Evolutionary conservation across 2,113 vertebrate species (phyloP).

Genomic region (Jacana jacana): DNA sequence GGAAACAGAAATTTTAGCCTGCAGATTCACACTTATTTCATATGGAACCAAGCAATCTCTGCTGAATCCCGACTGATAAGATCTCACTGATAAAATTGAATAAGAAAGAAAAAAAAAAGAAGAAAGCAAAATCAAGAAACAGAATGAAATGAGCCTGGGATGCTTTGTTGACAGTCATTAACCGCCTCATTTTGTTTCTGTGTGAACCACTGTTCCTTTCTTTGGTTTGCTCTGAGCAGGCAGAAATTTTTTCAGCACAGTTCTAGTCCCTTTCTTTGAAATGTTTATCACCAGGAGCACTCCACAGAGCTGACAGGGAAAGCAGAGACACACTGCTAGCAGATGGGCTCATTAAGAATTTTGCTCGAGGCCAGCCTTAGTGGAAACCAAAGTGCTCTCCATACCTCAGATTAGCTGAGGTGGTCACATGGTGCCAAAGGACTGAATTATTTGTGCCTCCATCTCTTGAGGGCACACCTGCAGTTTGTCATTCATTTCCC

Average conservation of each 20-base stretch:
- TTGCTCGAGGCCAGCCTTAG: not conserved
- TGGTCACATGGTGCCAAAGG: not conserved
- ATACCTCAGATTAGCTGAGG: not conserved
- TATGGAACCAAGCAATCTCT: not conserved
- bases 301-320: not conserved
- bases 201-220: not conserved
- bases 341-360: not conserved
- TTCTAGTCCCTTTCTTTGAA: not conserved
- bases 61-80: not conserved
- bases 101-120: not conserved
- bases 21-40: not conserved
- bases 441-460: not conserved
- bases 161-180: not conserved
- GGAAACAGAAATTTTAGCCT: not conserved
- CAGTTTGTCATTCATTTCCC: not conserved
- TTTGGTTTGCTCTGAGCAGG: not conserved
- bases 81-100: fast-evolving
- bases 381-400: not conserved
- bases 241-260: not conserved
- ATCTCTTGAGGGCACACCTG: not conserved
- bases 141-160: not conserved
- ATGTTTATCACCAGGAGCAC: not conserved
- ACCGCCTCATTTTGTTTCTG: not conserved
- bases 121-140: not conserved
- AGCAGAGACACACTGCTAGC: not conserved